phyloP scores from a whole-genome alignment of 2,113 vertebrate genomes.

The Columbina picui region DNA sequence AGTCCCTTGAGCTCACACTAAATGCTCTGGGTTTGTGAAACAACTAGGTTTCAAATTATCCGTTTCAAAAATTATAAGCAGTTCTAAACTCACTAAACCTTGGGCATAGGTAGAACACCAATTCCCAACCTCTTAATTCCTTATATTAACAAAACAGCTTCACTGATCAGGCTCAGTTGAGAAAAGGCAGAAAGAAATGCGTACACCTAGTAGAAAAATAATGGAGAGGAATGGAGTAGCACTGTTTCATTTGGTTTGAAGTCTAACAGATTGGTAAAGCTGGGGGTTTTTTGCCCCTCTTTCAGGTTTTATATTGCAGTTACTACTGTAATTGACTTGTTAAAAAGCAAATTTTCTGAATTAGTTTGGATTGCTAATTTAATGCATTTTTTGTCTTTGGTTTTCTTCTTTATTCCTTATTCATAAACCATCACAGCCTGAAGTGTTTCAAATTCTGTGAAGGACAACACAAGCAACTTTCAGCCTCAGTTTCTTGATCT shows the following conservation, averaged over 20 bases:
- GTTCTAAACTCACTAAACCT: background rate
- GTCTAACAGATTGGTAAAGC: background rate
- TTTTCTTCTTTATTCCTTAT: background rate
- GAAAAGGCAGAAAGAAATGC: background rate
- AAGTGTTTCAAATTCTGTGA: background rate
- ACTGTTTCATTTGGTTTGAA: background rate
- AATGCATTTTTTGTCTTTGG: background rate
- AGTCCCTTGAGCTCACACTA: background rate
- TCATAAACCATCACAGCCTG: background rate
- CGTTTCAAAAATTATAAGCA: background rate
- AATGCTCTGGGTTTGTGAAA: background rate
- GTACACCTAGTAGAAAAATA: background rate
- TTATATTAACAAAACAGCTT: background rate
- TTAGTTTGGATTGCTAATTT: background rate
- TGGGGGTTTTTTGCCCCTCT: rapidly evolving
- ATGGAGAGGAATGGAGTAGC: background rate
- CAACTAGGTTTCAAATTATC: background rate
- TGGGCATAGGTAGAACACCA: background rate
- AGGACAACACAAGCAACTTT: background rate
- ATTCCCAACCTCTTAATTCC: background rate
- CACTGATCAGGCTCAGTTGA: background rate
- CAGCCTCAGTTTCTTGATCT: background rate
- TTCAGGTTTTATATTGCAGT: background rate
- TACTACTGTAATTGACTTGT: background rate
- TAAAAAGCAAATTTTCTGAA: background rate